Percentiles rank a stretch among this genome's conserved stretches.
These are phyloP conservation scores for Drosophila heteroneura DNA, from an alignment of 2,888 invertebrate genomes.

Conservation along the genomic window DNA sequence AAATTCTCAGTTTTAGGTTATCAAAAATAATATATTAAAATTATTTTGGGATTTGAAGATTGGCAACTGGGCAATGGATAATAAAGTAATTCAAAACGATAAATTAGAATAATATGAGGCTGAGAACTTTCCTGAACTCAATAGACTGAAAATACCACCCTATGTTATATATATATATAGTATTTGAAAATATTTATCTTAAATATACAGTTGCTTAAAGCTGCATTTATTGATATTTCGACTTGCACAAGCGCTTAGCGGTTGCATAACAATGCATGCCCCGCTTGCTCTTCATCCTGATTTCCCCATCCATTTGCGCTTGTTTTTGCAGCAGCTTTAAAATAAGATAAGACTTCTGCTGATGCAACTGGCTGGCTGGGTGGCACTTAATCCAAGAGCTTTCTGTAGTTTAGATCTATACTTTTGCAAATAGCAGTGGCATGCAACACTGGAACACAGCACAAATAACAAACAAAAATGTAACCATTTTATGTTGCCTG, in stretches of 20 bases:
- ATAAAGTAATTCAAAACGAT: not conserved
- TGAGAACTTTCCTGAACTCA: not conserved
- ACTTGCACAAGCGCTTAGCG: not conserved
- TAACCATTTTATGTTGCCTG: constrained; percentile 12
- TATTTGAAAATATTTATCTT: too few species aligned
- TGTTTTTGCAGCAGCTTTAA: not conserved
- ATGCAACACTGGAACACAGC: constrained; percentile 7
- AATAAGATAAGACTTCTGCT: constrained; percentile 5
- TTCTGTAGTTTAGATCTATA: not conserved
- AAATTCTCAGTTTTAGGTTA: not conserved
- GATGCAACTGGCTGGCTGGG: not conserved
- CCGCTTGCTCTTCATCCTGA: not conserved
- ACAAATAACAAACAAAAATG: constrained; percentile 13
- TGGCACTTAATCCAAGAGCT: constrained; percentile 5
- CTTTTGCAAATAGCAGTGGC: constrained; percentile 23
- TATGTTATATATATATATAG: too few species aligned
- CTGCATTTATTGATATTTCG: not conserved
- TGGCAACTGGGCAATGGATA: not conserved
- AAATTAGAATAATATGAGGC: not conserved
- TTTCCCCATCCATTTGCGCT: not conserved
- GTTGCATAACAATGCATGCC: constrained; percentile 8
- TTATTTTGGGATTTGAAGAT: not conserved
- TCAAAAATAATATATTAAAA: not conserved
- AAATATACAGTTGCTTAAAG: too few species aligned
- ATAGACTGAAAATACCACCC: not conserved